Conservation (phyloP, 2,113 vertebrate species). For the Trogon melanurus region DNA sequence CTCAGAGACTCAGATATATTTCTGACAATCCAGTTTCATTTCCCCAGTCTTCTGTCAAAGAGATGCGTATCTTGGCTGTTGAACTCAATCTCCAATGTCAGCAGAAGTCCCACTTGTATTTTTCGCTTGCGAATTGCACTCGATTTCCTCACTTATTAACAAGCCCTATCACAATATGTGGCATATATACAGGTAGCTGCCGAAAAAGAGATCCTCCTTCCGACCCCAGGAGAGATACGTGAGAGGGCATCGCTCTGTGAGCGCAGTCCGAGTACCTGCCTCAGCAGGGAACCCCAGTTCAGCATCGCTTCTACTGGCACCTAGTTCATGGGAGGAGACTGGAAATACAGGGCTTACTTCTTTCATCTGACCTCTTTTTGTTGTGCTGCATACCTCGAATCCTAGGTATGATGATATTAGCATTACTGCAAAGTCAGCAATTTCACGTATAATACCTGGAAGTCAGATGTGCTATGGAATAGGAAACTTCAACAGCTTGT, state of each 20-base stretch:
- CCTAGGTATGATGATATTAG: constrained; percentile 2
- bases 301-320: neutral
- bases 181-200: neutral
- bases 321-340: neutral
- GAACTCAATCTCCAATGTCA: neutral
- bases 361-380: constrained; percentile 4
- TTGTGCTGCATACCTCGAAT: neutral
- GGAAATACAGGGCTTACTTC: neutral
- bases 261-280: neutral
- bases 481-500: constrained; percentile 34
- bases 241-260: neutral
- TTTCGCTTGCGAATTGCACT: neutral
- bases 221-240: neutral
- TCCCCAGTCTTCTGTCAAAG: neutral
- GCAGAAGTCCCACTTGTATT: neutral
- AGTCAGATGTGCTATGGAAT: constrained; percentile 7
- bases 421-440: constrained; percentile 31
- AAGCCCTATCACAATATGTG: neutral
- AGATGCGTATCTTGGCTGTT: neutral
- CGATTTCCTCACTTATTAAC: neutral
- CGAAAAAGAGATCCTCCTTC: neutral
- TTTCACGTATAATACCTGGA: constrained; percentile 52
- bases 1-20: neutral
- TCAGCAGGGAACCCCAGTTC: neutral
- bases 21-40: neutral